phyloP scores from a whole-genome alignment of 2,797 vertebrate genomes.

The Benthosema pterotum region DNA sequence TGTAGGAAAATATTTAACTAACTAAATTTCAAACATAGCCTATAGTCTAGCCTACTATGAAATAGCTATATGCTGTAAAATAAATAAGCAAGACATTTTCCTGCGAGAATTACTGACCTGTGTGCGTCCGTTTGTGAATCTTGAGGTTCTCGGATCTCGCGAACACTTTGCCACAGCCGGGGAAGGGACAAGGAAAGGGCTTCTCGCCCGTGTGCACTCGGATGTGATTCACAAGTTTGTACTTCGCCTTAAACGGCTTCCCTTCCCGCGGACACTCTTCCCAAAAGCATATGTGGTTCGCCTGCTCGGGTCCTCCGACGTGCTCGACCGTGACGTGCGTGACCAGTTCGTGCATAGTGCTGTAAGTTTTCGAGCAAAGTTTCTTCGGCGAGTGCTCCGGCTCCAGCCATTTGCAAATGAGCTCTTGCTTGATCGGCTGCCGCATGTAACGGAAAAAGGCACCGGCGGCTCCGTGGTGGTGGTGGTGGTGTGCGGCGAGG shows the following conservation, averaged over 20 bases:
- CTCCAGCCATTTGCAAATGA: conserved; percentile 97
- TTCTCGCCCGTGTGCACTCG: conserved; percentile 98
- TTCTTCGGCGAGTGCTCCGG: conserved; percentile 87
- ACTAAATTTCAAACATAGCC: too few relatives aligned
- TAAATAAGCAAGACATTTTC: too few relatives aligned
- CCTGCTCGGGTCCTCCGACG: conserved; percentile 95
- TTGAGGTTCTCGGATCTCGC: conserved; percentile 98
- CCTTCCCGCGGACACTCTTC: conserved; percentile 97
- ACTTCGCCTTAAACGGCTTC: conserved; percentile 98
- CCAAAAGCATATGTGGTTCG: conserved; percentile 96
- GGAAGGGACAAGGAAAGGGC: conserved; percentile 97
- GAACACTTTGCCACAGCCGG: conserved; percentile 98
- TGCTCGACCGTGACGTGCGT: conserved; percentile 97
- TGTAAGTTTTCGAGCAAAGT: conserved; percentile 96
- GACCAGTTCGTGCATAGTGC: conserved; percentile 96
- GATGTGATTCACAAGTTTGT: conserved; percentile 99
- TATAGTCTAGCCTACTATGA: too few relatives aligned
- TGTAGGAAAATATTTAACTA: too few relatives aligned
- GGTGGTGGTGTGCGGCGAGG: conserved; percentile 86
- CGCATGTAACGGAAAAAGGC: conserved; percentile 98
- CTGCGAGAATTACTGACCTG: conserved; percentile 88
- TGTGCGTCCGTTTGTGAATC: conserved; percentile 99
- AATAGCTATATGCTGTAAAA: too few relatives aligned
- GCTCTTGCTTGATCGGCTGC: conserved; percentile 97
- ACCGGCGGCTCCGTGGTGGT: conserved; percentile 88